Conservation (phyloP, 2,797 vertebrate genomes). For the Premnoplex brunnescens region DNA sequence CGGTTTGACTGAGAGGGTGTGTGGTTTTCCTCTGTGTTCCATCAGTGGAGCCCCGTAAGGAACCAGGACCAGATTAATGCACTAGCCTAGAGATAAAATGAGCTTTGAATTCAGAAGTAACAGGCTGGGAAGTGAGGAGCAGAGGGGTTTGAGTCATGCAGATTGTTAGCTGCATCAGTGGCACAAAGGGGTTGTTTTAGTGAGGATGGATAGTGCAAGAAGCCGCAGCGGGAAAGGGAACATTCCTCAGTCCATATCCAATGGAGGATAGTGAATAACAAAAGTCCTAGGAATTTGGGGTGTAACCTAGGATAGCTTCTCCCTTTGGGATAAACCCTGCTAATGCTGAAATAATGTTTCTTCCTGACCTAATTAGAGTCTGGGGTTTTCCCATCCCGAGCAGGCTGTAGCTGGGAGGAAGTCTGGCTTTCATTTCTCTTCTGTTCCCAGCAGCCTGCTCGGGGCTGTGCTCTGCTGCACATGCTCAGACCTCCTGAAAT, state of each 20-base stretch:
- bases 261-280: not conserved
- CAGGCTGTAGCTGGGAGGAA: slow-evolving; percentile 46
- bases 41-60: not conserved
- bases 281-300: slow-evolving; percentile 32
- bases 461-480: not conserved
- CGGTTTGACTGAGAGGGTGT: not conserved
- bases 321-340: slow-evolving; percentile 61
- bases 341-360: slow-evolving; percentile 68
- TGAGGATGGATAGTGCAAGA: not conserved
- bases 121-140: not conserved
- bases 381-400: slow-evolving; percentile 62
- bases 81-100: not conserved
- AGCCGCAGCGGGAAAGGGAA: not conserved
- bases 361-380: slow-evolving; percentile 56
- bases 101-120: not conserved
- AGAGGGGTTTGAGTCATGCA: not conserved
- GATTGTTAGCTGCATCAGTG: not conserved
- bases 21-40: not conserved
- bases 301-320: slow-evolving; percentile 50
- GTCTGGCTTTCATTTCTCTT: slow-evolving; percentile 67
- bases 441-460: slow-evolving; percentile 30
- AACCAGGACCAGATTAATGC: not conserved
- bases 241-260: not conserved
- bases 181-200: not conserved
- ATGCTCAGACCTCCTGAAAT: slow-evolving; percentile 47